Conservation (phyloP, 2,797 vertebrate species). For the Neosilurus mollespiculum region DNA sequence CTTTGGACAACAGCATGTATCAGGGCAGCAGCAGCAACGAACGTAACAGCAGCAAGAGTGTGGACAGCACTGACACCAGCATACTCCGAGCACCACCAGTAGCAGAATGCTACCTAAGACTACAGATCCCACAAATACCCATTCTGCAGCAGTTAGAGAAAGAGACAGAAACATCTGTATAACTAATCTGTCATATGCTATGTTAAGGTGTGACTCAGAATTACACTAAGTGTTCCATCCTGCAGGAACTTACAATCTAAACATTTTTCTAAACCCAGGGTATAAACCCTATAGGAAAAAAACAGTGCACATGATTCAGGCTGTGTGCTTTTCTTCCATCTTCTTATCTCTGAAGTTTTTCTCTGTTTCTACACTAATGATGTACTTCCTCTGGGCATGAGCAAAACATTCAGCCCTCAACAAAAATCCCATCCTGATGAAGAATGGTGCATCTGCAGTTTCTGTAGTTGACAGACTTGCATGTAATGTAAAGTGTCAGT, state of each 20-base stretch:
- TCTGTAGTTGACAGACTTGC: background rate
- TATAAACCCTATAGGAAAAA: conserved; percentile 46
- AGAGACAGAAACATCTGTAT: background rate
- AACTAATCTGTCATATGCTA: background rate
- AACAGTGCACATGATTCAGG: conserved; percentile 38
- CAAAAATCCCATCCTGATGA: conserved; percentile 39
- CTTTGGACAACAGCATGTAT: conserved; percentile 94
- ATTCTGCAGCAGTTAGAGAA: conserved; percentile 75
- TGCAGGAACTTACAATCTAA: conserved; percentile 27
- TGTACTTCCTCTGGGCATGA: conserved; percentile 66
- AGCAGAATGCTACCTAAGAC: conserved; percentile 82
- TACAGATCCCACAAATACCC: conserved; percentile 92
- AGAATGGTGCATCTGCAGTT: background rate
- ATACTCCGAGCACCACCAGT: conserved; percentile 88
- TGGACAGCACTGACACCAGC: conserved; percentile 98
- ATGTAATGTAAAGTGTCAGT: background rate
- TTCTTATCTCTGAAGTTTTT: conserved; percentile 31
- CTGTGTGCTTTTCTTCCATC: conserved; percentile 27
- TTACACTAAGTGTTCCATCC: background rate
- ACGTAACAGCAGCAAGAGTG: conserved; percentile 97
- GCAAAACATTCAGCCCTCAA: conserved; percentile 38
- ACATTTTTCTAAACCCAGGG: background rate
- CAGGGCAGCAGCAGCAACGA: conserved; percentile 93
- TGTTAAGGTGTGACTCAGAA: background rate
- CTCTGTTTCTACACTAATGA: conserved; percentile 49